These are phyloP conservation scores for Boleophthalmus pectinirostris DNA, from an alignment of 2,113 vertebrate genomes.

Conservation along the genomic window DNA sequence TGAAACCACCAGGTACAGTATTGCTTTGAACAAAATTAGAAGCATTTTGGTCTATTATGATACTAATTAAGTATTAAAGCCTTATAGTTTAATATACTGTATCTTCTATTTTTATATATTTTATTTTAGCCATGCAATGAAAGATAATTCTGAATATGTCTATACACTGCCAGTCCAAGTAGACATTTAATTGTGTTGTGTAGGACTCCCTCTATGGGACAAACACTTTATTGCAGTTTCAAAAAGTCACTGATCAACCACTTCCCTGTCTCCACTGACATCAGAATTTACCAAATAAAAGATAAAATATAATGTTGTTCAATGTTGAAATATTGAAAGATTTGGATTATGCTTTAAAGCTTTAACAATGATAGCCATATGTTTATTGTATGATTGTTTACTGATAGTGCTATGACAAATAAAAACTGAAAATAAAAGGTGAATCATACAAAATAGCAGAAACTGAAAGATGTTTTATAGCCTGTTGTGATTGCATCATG, in stretches of 20 bases:
- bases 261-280: neutral
- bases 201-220: conserved; percentile 65
- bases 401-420: neutral
- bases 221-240: conserved; percentile 12
- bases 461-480: neutral
- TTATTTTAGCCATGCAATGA: neutral
- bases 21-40: conserved; percentile 34
- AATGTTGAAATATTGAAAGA: no score
- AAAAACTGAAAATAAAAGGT: neutral
- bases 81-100: neutral
- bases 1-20: conserved; percentile 60
- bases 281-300: neutral
- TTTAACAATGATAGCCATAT: neutral
- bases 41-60: conserved; percentile 8
- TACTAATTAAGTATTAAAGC: neutral
- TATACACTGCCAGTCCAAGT: neutral
- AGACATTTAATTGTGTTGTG: conserved; percentile 45
- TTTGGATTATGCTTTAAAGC: neutral
- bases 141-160: neutral
- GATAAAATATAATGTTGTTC: no score
- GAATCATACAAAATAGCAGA: neutral
- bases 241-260: neutral
- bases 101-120: neutral
- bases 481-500: neutral
- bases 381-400: neutral